These are phyloP conservation scores for Triplophysa siluroides DNA, from an alignment of 2,113 vertebrate genomes.

Conservation along the genomic window DNA sequence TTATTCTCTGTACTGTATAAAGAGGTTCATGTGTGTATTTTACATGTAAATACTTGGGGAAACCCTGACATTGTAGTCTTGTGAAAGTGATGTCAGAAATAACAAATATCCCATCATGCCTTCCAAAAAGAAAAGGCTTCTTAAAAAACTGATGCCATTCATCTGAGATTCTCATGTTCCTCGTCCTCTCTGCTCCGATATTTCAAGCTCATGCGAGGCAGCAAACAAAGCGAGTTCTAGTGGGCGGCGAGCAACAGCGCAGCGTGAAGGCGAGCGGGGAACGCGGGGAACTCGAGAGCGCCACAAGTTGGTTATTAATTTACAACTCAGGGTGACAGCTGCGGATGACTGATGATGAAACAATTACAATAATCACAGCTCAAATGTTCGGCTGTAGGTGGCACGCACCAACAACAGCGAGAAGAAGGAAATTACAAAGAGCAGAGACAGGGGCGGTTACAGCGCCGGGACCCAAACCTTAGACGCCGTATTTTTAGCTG, in stretches of 20 bases:
- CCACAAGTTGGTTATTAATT: slow-evolving; percentile 29
- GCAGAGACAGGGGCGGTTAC: no score
- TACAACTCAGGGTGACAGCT: slow-evolving; percentile 29
- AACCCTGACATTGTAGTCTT: no score
- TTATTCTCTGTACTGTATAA: no score
- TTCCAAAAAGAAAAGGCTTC: no score
- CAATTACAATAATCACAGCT: slow-evolving; percentile 42
- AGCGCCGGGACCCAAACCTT: background rate
- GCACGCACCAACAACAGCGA: background rate
- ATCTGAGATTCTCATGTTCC: background rate
- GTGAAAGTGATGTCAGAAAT: no score
- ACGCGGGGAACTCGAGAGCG: slow-evolving; percentile 2
- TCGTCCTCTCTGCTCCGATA: background rate
- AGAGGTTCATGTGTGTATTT: no score
- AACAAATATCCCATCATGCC: no score
- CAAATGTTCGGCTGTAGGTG: slow-evolving; percentile 3
- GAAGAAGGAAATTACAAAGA: slow-evolving; percentile 3
- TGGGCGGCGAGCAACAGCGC: background rate
- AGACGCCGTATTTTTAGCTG: background rate
- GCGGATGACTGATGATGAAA: slow-evolving; percentile 37
- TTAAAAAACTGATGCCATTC: background rate
- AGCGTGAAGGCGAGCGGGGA: background rate
- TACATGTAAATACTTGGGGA: no score
- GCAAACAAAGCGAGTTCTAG: background rate
- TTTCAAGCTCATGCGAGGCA: background rate